Conservation (phyloP, 2,797 vertebrate genomes). For the Catamblyrhynchus diadema region DNA sequence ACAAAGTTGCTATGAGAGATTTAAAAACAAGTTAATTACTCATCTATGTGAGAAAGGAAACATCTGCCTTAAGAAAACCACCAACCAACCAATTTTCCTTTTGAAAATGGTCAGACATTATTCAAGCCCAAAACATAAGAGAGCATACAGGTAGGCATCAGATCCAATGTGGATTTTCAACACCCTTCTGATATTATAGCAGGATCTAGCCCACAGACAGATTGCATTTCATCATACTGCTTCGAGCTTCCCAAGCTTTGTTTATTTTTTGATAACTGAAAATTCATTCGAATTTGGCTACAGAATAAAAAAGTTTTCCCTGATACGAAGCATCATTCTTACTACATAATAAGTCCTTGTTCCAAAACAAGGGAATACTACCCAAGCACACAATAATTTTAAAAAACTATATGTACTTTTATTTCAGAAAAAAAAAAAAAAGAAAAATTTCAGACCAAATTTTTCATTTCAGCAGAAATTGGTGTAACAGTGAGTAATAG, state of each 20-base stretch:
- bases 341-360: neutral
- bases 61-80: neutral
- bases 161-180: neutral
- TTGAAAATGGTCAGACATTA: neutral
- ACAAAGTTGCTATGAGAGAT: neutral
- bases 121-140: neutral
- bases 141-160: neutral
- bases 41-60: neutral
- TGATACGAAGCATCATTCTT: neutral
- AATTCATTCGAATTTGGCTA: neutral
- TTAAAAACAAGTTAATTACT: neutral
- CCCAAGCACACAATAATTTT: neutral
- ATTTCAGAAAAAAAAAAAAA: neutral
- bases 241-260: neutral
- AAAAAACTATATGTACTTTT: neutral
- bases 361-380: neutral
- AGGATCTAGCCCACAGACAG: neutral
- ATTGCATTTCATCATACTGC: neutral
- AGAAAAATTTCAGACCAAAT: neutral
- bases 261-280: neutral
- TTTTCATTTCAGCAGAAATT: neutral
- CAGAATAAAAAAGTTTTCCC: neutral
- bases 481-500: neutral
- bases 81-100: neutral
- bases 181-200: neutral